Percentiles rank a stretch among this genome's conserved stretches.
These are phyloP conservation scores for Eupithecia subumbrata DNA, from an alignment of 2,888 invertebrate genomes.

Conservation along the genomic window DNA sequence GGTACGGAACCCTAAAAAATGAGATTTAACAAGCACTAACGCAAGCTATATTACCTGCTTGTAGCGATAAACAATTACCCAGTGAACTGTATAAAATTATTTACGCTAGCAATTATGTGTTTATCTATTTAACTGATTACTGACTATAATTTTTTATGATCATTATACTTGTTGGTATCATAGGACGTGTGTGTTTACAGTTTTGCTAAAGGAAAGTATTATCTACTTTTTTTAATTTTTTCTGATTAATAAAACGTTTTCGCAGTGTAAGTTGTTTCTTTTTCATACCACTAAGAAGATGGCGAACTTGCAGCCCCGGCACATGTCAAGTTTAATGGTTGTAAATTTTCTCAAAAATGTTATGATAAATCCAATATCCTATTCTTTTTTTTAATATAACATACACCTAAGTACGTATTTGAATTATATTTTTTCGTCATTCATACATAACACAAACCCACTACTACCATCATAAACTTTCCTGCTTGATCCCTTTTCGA, in stretches of 20 bases:
- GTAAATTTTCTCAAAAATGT: too few species aligned
- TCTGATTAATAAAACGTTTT: background rate
- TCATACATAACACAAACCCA: background rate
- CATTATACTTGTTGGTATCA: slow-evolving; percentile 20
- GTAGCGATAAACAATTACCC: slow-evolving; percentile 36
- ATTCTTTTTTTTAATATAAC: too few species aligned
- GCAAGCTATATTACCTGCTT: slow-evolving; percentile 17
- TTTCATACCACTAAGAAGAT: too few species aligned
- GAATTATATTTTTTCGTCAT: background rate
- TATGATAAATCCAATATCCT: too few species aligned
- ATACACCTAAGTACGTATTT: background rate
- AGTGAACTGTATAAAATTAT: slow-evolving; percentile 31
- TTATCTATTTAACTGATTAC: slow-evolving; percentile 42
- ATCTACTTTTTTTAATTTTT: background rate
- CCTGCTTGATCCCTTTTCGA: background rate
- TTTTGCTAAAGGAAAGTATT: background rate
- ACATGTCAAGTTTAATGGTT: too few species aligned
- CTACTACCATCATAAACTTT: background rate
- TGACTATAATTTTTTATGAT: slow-evolving; percentile 27
- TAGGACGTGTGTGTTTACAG: background rate
- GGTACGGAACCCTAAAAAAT: background rate
- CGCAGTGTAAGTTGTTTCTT: background rate
- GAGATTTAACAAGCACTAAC: background rate
- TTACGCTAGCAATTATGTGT: slow-evolving; percentile 35
- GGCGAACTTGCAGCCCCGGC: too few species aligned